Evolutionary conservation across 2,797 vertebrate species (phyloP).

Genomic region (Argyrosomus regius): DNA sequence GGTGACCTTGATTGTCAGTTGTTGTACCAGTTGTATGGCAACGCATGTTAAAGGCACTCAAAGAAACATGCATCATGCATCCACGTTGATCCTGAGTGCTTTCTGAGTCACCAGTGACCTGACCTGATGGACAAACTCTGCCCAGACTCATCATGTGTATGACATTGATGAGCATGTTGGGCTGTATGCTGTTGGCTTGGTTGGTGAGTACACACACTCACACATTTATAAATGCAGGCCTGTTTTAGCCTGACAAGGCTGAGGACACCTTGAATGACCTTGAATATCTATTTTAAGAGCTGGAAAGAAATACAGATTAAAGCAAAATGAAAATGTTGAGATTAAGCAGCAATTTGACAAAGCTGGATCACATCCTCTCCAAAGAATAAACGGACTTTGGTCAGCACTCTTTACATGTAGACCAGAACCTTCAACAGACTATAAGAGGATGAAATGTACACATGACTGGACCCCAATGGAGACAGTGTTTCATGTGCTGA

Average conservation of each 20-base stretch:
- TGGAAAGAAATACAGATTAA: slow-evolving; percentile 32
- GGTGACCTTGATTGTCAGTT: slow-evolving; percentile 72
- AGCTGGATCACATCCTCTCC: slow-evolving; percentile 4
- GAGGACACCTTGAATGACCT: slow-evolving; percentile 35
- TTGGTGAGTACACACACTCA: slow-evolving; percentile 71
- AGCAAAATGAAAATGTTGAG: slow-evolving; percentile 16
- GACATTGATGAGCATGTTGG: slow-evolving; percentile 83
- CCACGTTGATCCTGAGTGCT: slow-evolving; percentile 27
- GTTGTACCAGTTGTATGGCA: slow-evolving; percentile 43
- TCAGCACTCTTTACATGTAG: background rate
- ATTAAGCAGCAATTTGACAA: slow-evolving; percentile 22
- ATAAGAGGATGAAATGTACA: slow-evolving; percentile 35
- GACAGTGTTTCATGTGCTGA: slow-evolving; percentile 5
- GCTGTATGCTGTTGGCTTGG: slow-evolving; percentile 79
- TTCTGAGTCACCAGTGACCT: slow-evolving; percentile 37
- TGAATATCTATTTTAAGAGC: slow-evolving; percentile 46
- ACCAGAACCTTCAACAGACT: slow-evolving; percentile 17
- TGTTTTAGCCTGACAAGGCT: slow-evolving; percentile 39
- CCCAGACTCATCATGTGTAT: slow-evolving; percentile 79
- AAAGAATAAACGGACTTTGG: slow-evolving; percentile 14
- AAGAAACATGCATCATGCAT: slow-evolving; percentile 25
- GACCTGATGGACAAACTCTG: slow-evolving; percentile 58
- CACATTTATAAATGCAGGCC: slow-evolving; percentile 41
- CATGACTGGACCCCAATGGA: slow-evolving; percentile 20
- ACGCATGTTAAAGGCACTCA: slow-evolving; percentile 22